Conservation (phyloP, 2,797 vertebrate genomes). For the Carapus acus region DNA sequence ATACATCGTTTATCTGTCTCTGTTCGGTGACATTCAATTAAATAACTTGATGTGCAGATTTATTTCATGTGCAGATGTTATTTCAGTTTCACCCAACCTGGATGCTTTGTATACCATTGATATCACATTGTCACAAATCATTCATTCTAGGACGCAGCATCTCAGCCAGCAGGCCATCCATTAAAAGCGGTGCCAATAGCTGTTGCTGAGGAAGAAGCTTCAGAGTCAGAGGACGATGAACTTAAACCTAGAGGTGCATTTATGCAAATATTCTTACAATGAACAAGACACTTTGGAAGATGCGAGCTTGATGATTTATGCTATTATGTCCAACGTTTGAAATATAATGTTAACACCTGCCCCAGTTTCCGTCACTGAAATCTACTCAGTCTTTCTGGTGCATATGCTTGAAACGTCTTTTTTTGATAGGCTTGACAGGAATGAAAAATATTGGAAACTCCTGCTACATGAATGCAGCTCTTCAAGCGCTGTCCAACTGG, state of each 20-base stretch:
- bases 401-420: too few species aligned
- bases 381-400: too few species aligned
- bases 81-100: not conserved
- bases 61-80: not conserved
- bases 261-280: not conserved
- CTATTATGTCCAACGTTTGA: too few species aligned
- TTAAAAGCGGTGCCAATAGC: constrained; percentile 91
- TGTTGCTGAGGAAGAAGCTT: constrained; percentile 93
- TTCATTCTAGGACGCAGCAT: constrained; percentile 69
- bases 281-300: too few species aligned
- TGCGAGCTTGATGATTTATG: too few species aligned
- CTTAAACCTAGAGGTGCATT: constrained; percentile 90
- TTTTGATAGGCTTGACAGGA: constrained; percentile 85
- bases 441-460: constrained; percentile 99
- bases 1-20: not conserved
- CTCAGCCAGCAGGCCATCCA: constrained; percentile 68
- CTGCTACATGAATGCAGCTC: constrained; percentile 99
- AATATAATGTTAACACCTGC: too few species aligned
- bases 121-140: not conserved
- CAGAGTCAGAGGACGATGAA: constrained; percentile 95
- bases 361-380: too few species aligned
- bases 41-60: not conserved
- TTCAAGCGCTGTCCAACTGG: constrained; percentile 98
- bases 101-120: constrained; percentile 3
- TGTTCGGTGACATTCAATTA: constrained; percentile 3